Conservation (phyloP, 2,797 vertebrate species). For the Diplodus sargus region DNA sequence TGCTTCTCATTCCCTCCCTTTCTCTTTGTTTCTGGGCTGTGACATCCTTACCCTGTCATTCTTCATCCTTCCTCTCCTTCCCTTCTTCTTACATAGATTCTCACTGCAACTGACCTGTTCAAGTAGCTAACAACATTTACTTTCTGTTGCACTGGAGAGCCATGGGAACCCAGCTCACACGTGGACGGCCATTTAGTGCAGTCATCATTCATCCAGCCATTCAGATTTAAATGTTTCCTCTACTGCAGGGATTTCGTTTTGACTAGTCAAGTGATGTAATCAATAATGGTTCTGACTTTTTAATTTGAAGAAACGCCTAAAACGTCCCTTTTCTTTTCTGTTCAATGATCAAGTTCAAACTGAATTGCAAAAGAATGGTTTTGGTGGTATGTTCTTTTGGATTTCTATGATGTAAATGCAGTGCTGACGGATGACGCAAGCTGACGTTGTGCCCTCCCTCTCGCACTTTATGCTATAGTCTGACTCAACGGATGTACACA, state of each 20-base stretch:
- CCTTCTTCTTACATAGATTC: background rate
- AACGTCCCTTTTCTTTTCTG: background rate
- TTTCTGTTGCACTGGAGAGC: constrained; percentile 4
- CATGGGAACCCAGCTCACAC: constrained; percentile 6
- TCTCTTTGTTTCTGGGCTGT: background rate
- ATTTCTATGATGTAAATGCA: background rate
- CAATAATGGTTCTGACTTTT: background rate
- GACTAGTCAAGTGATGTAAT: constrained; percentile 12
- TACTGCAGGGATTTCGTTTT: constrained; percentile 12
- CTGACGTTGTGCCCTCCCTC: background rate
- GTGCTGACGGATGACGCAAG: background rate
- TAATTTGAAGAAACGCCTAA: background rate
- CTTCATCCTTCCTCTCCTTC: background rate
- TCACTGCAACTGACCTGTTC: constrained; percentile 7
- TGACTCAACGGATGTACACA: no score
- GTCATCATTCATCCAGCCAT: constrained; percentile 34
- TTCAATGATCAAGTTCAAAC: background rate
- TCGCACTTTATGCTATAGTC: no score
- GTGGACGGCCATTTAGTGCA: constrained; percentile 23
- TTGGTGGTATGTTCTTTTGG: background rate
- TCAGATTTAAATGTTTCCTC: constrained; percentile 27
- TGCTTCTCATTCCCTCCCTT: constrained; percentile 9
- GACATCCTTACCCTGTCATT: constrained; percentile 8
- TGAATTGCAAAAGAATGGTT: background rate
- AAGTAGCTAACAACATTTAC: constrained; percentile 17